Evolutionary conservation across 1,140 invertebrate species (phyloP).

Genomic region (Drosophila ogumai): DNA sequence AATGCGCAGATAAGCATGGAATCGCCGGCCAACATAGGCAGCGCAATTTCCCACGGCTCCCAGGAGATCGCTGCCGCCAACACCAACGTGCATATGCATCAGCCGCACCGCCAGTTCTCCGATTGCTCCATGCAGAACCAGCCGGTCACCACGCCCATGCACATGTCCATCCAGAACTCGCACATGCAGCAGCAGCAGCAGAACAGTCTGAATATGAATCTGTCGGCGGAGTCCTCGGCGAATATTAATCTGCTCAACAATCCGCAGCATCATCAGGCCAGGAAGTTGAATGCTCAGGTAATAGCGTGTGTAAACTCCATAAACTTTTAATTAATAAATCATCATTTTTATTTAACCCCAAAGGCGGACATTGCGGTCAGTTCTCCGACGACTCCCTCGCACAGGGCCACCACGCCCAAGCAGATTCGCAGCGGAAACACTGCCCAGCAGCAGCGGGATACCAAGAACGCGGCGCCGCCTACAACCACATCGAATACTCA

Average conservation of each 20-base stretch:
- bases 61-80: slow-evolving; percentile 88
- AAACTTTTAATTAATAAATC: not conserved
- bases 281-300: slow-evolving; percentile 77
- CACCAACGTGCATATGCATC: slow-evolving; percentile 85
- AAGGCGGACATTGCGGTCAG: slow-evolving; percentile 67
- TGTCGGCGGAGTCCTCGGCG: slow-evolving; percentile 58
- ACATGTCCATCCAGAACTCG: slow-evolving; percentile 85
- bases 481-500: slow-evolving; percentile 83
- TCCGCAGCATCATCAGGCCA: slow-evolving; percentile 65
- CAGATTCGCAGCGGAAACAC: slow-evolving; percentile 74
- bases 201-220: slow-evolving; percentile 73
- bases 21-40: slow-evolving; percentile 94
- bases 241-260: slow-evolving; percentile 74
- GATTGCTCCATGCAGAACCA: slow-evolving; percentile 88
- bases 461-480: slow-evolving; percentile 56
- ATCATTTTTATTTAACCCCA: not conserved
- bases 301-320: not conserved
- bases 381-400: slow-evolving; percentile 52
- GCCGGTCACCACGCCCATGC: slow-evolving; percentile 86
- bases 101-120: slow-evolving; percentile 87
- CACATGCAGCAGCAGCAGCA: slow-evolving; percentile 82
- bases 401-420: slow-evolving; percentile 79
- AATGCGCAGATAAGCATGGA: slow-evolving; percentile 94
- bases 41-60: slow-evolving; percentile 92
- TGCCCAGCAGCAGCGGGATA: slow-evolving; percentile 82